These are phyloP conservation scores for Engraulis encrasicolus DNA, from an alignment of 2,113 vertebrate genomes.

Conservation along the genomic window DNA sequence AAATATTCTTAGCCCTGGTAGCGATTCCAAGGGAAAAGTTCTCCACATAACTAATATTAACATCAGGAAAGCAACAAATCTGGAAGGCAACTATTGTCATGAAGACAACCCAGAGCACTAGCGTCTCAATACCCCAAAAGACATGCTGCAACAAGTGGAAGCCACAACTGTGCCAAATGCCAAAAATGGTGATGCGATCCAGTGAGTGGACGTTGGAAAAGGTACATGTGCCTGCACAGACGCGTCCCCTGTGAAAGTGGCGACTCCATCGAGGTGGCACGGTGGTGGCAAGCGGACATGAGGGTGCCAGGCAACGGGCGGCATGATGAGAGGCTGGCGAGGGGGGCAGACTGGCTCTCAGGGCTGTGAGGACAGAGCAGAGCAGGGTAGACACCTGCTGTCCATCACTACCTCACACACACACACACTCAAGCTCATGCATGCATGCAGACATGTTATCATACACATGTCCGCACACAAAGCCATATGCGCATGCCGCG, in stretches of 20 bases:
- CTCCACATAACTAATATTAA: too few species aligned
- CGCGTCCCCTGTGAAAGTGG: neutral
- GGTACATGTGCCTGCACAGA: neutral
- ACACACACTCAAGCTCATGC: too few species aligned
- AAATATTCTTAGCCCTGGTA: too few species aligned
- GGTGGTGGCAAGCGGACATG: neutral
- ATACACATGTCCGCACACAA: too few species aligned
- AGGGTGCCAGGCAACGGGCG: slow-evolving; percentile 34
- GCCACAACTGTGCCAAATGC: neutral
- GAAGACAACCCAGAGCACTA: neutral
- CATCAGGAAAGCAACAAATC: too few species aligned
- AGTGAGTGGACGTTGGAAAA: neutral
- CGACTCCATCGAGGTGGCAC: neutral
- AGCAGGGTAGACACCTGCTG: too few species aligned
- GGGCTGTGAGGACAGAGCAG: slow-evolving; percentile 38
- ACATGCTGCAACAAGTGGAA: neutral
- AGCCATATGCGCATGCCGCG: too few species aligned
- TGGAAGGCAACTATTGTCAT: neutral
- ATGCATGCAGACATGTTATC: too few species aligned
- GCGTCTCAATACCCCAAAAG: too few species aligned
- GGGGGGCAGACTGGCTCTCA: neutral
- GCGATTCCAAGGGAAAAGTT: too few species aligned
- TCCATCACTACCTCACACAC: too few species aligned
- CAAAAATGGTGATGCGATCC: neutral
- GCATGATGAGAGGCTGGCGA: slow-evolving; percentile 33